Percentiles rank a stretch among this genome's conserved stretches.
phyloP scores from a whole-genome alignment of 1,140 invertebrate species.

The Nephila pilipes region DNA sequence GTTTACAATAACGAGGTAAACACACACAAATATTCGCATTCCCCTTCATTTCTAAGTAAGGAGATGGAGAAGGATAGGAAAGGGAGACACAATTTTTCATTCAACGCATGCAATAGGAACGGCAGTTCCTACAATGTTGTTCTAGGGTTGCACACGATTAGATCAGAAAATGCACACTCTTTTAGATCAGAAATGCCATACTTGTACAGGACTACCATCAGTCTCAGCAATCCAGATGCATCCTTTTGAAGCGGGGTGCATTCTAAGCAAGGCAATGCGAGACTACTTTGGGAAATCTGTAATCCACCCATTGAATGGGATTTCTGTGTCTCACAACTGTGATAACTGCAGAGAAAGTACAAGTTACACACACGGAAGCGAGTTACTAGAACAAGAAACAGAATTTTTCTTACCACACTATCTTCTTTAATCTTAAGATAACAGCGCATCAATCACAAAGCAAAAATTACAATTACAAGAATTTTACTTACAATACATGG shows the following conservation, averaged over 20 bases:
- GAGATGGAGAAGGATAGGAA: background rate
- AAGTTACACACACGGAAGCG: constrained; percentile 44
- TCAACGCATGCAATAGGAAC: constrained; percentile 3
- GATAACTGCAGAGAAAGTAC: constrained; percentile 73
- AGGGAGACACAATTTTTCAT: background rate
- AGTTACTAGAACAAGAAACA: background rate
- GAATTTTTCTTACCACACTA: background rate
- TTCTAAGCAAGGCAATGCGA: constrained; percentile 68
- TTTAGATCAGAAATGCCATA: constrained; percentile 70
- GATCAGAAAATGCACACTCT: constrained; percentile 40
- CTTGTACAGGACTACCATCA: constrained; percentile 73
- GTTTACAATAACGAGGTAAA: background rate
- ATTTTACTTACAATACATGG: background rate
- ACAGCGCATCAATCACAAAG: background rate
- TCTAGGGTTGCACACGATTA: constrained; percentile 45
- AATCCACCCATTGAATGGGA: constrained; percentile 77
- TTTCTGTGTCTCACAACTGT: constrained; percentile 67
- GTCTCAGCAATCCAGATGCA: constrained; percentile 72
- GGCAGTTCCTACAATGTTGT: background rate
- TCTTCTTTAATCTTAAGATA: background rate
- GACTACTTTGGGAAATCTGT: constrained; percentile 72
- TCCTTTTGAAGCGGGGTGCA: constrained; percentile 63
- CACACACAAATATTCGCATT: background rate
- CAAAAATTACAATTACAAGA: background rate
- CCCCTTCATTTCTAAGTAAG: background rate